Evolutionary conservation across 2,113 vertebrate genomes (phyloP).

Genomic region (Leucoraja erinaceus): DNA sequence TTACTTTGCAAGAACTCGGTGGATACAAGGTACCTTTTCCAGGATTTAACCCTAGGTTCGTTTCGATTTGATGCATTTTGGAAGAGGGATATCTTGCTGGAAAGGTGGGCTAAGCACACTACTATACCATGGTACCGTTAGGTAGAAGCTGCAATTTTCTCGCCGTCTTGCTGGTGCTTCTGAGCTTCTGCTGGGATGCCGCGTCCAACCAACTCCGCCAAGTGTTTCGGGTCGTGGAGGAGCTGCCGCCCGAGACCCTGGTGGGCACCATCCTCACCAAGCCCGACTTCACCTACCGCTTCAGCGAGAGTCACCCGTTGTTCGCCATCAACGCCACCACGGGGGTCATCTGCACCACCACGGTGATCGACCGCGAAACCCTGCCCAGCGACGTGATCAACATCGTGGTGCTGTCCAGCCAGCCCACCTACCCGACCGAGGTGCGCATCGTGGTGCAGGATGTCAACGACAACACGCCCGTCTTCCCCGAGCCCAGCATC

Average conservation of each 20-base stretch:
- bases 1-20: background rate
- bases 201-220: conserved; percentile 76
- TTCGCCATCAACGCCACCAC: conserved; percentile 83
- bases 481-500: conserved; percentile 87
- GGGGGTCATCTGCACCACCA: conserved; percentile 76
- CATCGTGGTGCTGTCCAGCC: conserved; percentile 91
- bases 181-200: conserved; percentile 55
- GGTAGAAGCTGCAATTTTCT: conserved; percentile 51
- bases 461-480: conserved; percentile 89
- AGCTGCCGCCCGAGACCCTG: conserved; percentile 82
- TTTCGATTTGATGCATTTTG: conserved; percentile 52
- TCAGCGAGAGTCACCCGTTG: conserved; percentile 87
- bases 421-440: conserved; percentile 92
- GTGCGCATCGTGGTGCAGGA: conserved; percentile 87
- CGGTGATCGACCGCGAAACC: conserved; percentile 84
- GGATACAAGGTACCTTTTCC: background rate
- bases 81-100: conserved; percentile 48
- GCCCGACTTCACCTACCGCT: conserved; percentile 84
- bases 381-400: conserved; percentile 82
- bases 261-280: conserved; percentile 86
- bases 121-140: conserved; percentile 54
- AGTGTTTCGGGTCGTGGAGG: conserved; percentile 86
- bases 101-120: conserved; percentile 48
- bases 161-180: conserved; percentile 46
- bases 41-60: conserved; percentile 6